Conservation (phyloP, 2,113 vertebrate species). For the Chionomys nivalis region DNA sequence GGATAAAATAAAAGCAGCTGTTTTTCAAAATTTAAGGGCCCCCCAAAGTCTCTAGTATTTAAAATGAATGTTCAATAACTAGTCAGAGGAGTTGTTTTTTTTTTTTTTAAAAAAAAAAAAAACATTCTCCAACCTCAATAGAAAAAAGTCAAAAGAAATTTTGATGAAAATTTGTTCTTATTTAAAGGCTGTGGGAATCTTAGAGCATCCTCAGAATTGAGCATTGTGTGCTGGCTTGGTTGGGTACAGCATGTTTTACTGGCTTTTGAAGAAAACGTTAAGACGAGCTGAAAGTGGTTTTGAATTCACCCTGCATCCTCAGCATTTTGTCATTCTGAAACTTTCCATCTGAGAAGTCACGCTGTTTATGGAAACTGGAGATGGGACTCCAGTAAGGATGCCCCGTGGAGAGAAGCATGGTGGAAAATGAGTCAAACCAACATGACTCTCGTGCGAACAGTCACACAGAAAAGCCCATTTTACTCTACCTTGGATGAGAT, state of each 20-base stretch:
- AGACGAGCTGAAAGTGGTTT: slow-evolving; percentile 70
- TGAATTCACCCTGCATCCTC: slow-evolving; percentile 72
- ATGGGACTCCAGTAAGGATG: neutral
- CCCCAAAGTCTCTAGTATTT: slow-evolving; percentile 16
- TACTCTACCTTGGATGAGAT: too few species aligned
- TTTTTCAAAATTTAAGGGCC: slow-evolving; percentile 60
- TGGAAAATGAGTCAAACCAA: slow-evolving; percentile 23
- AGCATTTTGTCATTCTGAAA: slow-evolving; percentile 68
- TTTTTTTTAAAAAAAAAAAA: slow-evolving; percentile 23
- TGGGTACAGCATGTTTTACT: neutral
- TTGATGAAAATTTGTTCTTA: slow-evolving; percentile 55
- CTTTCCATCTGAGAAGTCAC: slow-evolving; percentile 69
- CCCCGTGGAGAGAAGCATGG: neutral
- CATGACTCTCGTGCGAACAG: neutral
- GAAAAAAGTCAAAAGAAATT: slow-evolving; percentile 27
- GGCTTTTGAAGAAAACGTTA: slow-evolving; percentile 54
- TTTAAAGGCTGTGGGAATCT: slow-evolving; percentile 24
- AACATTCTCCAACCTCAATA: slow-evolving; percentile 46
- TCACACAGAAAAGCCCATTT: neutral
- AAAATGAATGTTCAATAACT: slow-evolving; percentile 67
- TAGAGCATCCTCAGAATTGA: slow-evolving; percentile 6
- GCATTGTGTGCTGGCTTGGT: neutral
- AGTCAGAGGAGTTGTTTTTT: slow-evolving; percentile 53
- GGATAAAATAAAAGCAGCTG: slow-evolving; percentile 42
- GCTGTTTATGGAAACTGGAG: neutral